Evolutionary conservation across 2,113 vertebrate species (phyloP).

Genomic region (Odobenus rosmarus): DNA sequence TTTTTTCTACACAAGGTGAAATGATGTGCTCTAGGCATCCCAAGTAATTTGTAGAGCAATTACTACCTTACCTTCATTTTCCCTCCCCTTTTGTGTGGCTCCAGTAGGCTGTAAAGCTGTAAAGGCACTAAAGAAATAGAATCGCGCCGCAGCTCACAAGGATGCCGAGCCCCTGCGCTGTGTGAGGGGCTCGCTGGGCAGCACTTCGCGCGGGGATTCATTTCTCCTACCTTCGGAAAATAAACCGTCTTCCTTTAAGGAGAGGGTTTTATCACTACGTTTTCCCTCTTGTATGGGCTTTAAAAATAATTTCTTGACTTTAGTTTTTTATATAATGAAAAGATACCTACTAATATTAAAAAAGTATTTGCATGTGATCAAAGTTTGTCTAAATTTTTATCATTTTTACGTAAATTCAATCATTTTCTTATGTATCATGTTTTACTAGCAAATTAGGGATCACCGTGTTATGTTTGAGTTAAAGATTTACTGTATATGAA

Average conservation of each 20-base stretch:
- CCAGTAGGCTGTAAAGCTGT: not conserved
- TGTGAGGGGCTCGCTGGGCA: not conserved
- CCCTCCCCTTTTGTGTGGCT: not conserved
- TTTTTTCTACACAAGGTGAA: not conserved
- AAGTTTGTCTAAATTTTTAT: not conserved
- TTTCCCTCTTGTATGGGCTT: not conserved
- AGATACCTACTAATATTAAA: not conserved
- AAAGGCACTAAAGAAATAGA: not conserved
- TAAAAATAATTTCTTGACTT: not conserved
- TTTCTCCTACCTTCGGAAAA: not conserved
- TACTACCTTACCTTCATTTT: not conserved
- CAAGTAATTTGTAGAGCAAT: not conserved
- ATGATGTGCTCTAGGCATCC: not conserved
- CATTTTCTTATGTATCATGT: not conserved
- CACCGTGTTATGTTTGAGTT: not conserved
- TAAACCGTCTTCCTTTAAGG: not conserved
- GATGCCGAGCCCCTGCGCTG: not conserved
- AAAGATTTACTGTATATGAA: not conserved
- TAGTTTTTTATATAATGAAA: constrained; percentile 10
- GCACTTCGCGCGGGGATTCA: not conserved
- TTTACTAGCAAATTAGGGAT: constrained; percentile 16
- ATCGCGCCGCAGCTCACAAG: not conserved
- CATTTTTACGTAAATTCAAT: not conserved
- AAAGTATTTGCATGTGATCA: not conserved
- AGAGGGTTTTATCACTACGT: not conserved